A percentile compares a stretch with the other conserved stretches of the same genome.
Evolutionary conservation across 1,140 invertebrate genomes (phyloP).

Genomic region (Thaumatotibia leucotreta): DNA sequence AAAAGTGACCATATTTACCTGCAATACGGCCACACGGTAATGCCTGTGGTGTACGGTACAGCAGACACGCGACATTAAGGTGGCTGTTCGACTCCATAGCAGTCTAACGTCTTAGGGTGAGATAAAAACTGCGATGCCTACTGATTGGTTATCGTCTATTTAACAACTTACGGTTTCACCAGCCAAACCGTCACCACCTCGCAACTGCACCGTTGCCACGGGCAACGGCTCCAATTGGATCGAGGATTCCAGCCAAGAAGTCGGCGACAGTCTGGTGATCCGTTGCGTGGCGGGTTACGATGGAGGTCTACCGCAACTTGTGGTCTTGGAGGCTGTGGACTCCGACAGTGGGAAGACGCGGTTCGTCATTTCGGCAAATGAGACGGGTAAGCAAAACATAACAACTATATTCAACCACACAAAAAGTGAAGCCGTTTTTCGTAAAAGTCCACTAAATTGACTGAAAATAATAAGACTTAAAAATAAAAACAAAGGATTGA

Average conservation of each 20-base stretch:
- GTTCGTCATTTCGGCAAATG: constrained; percentile 63
- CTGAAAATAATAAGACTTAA: no score
- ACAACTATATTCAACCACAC: no score
- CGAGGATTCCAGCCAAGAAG: constrained; percentile 48
- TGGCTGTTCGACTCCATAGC: no score
- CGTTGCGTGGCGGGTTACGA: constrained; percentile 60
- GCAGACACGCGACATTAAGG: no score
- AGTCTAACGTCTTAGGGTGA: no score
- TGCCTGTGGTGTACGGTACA: no score
- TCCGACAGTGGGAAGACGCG: constrained; percentile 35
- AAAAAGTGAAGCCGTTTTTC: no score
- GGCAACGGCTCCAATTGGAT: constrained; percentile 59
- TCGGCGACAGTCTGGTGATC: constrained; percentile 45
- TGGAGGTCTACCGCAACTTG: constrained; percentile 57
- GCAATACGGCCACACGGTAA: no score
- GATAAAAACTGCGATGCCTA: no score
- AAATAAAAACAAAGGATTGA: no score
- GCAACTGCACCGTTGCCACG: constrained; percentile 56
- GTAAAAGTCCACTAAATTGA: no score
- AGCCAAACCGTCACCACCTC: constrained; percentile 59
- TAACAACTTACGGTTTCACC: neutral
- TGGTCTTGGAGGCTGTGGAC: constrained; percentile 60
- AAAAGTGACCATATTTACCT: no score
- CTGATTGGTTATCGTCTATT: neutral
- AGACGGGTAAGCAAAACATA: constrained; percentile 46